Evolutionary conservation across 2,113 vertebrate species (phyloP), one percentile per base, ranked within the genome.

Genomic region (Puntigrus tetrazona): DNA sequence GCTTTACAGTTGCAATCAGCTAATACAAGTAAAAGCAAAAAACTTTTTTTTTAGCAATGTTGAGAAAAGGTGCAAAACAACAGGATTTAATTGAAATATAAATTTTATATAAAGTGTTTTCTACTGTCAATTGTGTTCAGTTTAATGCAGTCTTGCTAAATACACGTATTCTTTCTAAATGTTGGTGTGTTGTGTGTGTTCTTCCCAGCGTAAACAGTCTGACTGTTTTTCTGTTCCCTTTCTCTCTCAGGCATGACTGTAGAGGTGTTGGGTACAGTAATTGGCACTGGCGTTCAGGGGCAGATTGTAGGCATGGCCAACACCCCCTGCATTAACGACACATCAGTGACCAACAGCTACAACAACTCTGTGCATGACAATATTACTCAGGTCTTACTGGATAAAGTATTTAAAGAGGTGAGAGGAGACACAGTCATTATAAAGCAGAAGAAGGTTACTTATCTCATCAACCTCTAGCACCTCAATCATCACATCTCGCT

Each of bases 241-340:
- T 78, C 22, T 76, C 11, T 69, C 41, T 84, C 91, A 99, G 98
- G 98, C 25, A 99, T 99, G 98, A 98, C 95, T 0, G 95, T 99
- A 89, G 98, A 99, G 88, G 96, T 98, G 41, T 84, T 99, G 86
- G 98, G 97, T 27, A 96, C 95, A 0, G 95, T 99, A 83, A 89
- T 99, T 88, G 97, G 97, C 84, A 98, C 97, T 0, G 97, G 97
- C 0, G 95, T 99, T 92, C 97, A 97, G 90, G 98, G 98, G 5
- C 98, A 98, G 93, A 98, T 99, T 0, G 95, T 98, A 41, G 97
- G 97, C 10, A 93, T 94, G 1, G 94, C 86, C 0, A 91, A 94
- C 38, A 80, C 92, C 0, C 90, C 93, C 11, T 99, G 97, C 89
- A 47, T n/a, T n/a, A n/a, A n/a, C n/a, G n/a, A 84, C 7, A 61